Conservation (phyloP, 2,113 vertebrate genomes). For the Rattus rattus region DNA sequence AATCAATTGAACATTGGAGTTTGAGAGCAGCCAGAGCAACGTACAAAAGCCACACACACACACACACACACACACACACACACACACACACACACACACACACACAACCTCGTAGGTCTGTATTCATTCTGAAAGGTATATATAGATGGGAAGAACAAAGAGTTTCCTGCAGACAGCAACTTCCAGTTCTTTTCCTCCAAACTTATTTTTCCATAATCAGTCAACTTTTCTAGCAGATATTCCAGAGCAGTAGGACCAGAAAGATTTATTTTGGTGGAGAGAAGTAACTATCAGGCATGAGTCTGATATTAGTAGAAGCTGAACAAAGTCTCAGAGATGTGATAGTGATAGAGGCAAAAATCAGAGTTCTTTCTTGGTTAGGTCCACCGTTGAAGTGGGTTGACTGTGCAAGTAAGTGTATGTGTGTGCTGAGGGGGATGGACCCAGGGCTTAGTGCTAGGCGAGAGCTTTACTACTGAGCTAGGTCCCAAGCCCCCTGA, state of each 20-base stretch:
- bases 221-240: constrained; percentile 47
- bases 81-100: background rate
- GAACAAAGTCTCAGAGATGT: constrained; percentile 26
- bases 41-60: background rate
- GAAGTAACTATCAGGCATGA: background rate
- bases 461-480: background rate
- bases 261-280: background rate
- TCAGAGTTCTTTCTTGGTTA: constrained; percentile 29
- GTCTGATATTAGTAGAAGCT: background rate
- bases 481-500: background rate
- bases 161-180: background rate
- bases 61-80: background rate
- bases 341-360: background rate
- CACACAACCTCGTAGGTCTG: background rate
- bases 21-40: background rate
- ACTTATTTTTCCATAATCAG: background rate
- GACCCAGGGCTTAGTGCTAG: background rate
- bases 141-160: constrained; percentile 2
- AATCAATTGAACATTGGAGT: background rate
- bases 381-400: background rate
- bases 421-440: background rate
- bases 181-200: constrained; percentile 40
- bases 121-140: constrained; percentile 46
- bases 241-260: background rate
- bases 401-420: background rate